Conservation (phyloP, 2,888 invertebrate species). For the Andrena marginata region DNA sequence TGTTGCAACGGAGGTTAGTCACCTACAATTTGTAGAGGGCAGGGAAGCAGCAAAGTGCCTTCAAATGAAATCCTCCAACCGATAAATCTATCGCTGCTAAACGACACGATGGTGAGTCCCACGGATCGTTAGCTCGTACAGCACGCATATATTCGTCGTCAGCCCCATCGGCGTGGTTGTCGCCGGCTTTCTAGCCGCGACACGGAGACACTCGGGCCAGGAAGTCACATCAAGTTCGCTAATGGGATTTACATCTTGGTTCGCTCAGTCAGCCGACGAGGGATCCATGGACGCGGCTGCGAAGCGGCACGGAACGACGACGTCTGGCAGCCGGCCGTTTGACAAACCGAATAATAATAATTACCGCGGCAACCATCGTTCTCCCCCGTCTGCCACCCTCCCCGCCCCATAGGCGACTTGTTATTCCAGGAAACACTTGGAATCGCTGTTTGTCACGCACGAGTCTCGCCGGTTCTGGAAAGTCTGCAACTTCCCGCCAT, state of each 20-base stretch:
- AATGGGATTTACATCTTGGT: slow-evolving; percentile 79
- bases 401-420: slow-evolving; percentile 32
- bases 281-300: slow-evolving; percentile 64
- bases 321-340: slow-evolving; percentile 66
- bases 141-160: slow-evolving; percentile 21
- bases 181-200: slow-evolving; percentile 29
- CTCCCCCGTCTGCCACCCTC: neutral
- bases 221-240: slow-evolving; percentile 77
- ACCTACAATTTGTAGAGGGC: too few species aligned
- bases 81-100: neutral
- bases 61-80: neutral
- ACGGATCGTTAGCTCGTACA: slow-evolving; percentile 1
- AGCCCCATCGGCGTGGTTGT: slow-evolving; percentile 14
- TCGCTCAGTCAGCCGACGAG: slow-evolving; percentile 65
- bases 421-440: slow-evolving; percentile 57
- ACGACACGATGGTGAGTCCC: neutral
- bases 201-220: slow-evolving; percentile 57
- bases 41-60: too few species aligned
- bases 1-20: too few species aligned
- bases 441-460: slow-evolving; percentile 58
- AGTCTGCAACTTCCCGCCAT: slow-evolving; percentile 48
- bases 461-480: slow-evolving; percentile 31
- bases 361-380: slow-evolving; percentile 63
- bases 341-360: slow-evolving; percentile 77
- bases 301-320: slow-evolving; percentile 48